Base-by-base conservation (phyloP, 37 sponge, comb jelly and placozoan genomes). In the Beroe ovata region DNA sequence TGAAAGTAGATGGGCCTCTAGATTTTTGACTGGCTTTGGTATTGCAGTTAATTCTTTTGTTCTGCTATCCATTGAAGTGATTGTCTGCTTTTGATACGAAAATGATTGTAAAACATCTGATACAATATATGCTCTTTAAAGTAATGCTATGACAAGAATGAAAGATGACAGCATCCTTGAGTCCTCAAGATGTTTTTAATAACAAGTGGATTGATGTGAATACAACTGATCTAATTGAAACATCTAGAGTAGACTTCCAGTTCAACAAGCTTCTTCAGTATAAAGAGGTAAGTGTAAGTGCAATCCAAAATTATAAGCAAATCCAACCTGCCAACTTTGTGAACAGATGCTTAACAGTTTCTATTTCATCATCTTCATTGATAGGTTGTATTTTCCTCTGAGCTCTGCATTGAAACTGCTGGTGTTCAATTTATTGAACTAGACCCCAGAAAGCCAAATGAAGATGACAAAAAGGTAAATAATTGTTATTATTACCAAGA, bases 361-460 rank as follows among this genome's bases (percentile, higher is more conserved):
- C 16, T 58, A 16, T 58, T 58, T 58, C 59, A 58, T 58, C 59
- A 58, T 58, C 16, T 11, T 58, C 16, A 19, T 58, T 58, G 11
- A 58, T 58, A 66, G 69, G 69, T 66, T 66, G 35, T 66, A 18
- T 66, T 34, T 30, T 0, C 84, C 26, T 54, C 84, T 8, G 84
- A 21, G 21, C 54, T 77, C 8, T 77, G 84, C 33, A 77, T 77
- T 26, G 84, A 77, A 23, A 77, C 54, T 21, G 84, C 84, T 22
- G 84, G 84, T 25, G 84, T 77, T 2, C 84, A 77, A 28, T 77
- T 77, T 40, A 77, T 77, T 77, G 84, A 77, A 77, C 38, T 77
- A 19, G 84, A 77, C 25, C 84, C 84, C 6, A 39, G 84, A 40
- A 77, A 77, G 33, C 84, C 84, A n/a, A 21, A 22, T 77, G 84